Evolutionary conservation across 2,113 vertebrate species (phyloP).

Genomic region (Dunckerocampus dactyliophorus): DNA sequence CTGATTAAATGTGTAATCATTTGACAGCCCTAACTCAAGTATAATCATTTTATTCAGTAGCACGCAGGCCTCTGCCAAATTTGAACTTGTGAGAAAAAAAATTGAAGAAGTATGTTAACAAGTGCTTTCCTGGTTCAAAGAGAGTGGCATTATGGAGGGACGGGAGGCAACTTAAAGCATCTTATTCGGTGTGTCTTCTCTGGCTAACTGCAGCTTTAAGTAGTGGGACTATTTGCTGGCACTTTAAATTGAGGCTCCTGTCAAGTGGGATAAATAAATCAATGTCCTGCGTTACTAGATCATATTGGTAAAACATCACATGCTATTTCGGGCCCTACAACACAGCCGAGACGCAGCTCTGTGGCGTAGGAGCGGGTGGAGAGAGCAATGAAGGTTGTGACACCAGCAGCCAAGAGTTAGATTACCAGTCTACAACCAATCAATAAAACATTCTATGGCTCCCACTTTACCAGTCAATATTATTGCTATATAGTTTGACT

Average conservation of each 20-base stretch:
- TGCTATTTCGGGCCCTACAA: conserved; percentile 18
- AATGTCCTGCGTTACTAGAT: neutral
- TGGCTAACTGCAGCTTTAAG: neutral
- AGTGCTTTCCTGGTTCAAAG: no score
- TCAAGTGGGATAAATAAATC: neutral
- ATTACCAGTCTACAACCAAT: no score
- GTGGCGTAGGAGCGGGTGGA: neutral
- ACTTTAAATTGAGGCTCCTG: neutral
- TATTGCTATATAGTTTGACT: no score
- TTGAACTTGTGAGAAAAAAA: no score
- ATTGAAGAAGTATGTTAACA: no score
- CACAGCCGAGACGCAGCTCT: conserved; percentile 5
- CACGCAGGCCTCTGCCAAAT: no score
- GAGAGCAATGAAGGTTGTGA: conserved; percentile 14
- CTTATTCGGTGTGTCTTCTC: neutral
- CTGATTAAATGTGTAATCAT: no score
- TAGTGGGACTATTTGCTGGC: neutral
- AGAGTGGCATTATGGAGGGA: no score
- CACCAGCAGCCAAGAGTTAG: conserved; percentile 4
- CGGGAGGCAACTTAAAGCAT: no score
- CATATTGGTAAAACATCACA: conserved; percentile 15
- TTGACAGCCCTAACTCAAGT: no score
- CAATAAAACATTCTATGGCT: neutral
- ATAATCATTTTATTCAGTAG: no score
- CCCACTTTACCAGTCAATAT: neutral